Evolutionary conservation across 2,797 vertebrate species (phyloP).

Genomic region (Ispidina picta): DNA sequence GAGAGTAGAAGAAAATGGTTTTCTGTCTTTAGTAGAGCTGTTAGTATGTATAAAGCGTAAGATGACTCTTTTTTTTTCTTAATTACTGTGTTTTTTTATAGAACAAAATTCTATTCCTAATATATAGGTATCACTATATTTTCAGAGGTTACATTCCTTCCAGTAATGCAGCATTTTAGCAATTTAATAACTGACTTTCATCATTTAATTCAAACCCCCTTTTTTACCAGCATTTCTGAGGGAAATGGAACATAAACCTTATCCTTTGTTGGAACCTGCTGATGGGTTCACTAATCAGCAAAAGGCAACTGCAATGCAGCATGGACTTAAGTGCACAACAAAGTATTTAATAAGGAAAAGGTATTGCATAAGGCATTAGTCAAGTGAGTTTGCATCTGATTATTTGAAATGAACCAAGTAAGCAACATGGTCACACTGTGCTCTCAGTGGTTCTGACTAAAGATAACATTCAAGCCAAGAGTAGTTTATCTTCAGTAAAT

Average conservation of each 20-base stretch:
- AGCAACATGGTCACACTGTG: neutral
- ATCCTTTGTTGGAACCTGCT: neutral
- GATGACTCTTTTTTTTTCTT: neutral
- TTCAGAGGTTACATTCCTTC: constrained; percentile 1
- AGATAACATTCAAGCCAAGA: neutral
- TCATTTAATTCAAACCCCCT: neutral
- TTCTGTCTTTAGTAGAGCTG: neutral
- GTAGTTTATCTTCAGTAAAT: neutral
- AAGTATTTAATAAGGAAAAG: neutral
- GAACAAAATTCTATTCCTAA: neutral
- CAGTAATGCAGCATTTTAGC: neutral
- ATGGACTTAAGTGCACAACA: neutral
- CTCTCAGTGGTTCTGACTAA: neutral
- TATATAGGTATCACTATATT: constrained; percentile 13
- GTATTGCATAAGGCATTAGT: neutral
- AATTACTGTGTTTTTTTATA: neutral
- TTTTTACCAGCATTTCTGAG: neutral
- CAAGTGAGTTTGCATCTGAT: neutral
- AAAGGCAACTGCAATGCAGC: neutral
- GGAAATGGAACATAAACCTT: neutral
- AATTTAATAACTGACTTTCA: neutral
- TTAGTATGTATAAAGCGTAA: neutral
- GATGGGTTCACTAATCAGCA: neutral
- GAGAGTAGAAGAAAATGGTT: neutral
- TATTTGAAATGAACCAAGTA: neutral